phyloP scores from a whole-genome alignment of 2,888 invertebrate species.

The Folsomia candida region DNA sequence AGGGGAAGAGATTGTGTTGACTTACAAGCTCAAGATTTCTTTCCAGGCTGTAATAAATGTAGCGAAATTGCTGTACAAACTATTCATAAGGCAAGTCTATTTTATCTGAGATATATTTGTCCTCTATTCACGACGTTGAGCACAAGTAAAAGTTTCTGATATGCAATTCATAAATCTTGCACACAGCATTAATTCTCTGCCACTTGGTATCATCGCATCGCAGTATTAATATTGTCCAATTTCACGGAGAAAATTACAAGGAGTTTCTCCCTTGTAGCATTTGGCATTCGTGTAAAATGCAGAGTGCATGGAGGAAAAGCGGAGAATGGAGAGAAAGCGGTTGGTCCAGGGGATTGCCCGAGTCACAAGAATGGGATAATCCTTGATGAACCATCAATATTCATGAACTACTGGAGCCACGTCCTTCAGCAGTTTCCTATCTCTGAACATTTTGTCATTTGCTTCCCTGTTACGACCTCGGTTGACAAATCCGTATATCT shows the following conservation, averaged over 20 bases:
- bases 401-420: constrained; percentile 3
- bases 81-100: too few species aligned
- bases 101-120: too few species aligned
- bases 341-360: neutral
- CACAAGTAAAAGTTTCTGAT: neutral
- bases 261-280: too few species aligned
- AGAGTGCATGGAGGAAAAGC: too few species aligned
- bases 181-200: neutral
- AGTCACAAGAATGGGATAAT: neutral
- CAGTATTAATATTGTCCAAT: neutral
- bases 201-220: neutral
- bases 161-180: neutral
- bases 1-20: too few species aligned
- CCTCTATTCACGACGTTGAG: too few species aligned
- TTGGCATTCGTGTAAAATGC: too few species aligned
- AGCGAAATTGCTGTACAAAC: too few species aligned
- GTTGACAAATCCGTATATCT: neutral
- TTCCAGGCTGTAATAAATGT: too few species aligned
- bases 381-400: constrained; percentile 7
- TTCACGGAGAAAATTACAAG: neutral
- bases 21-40: too few species aligned
- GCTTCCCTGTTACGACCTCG: neutral
- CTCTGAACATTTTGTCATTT: neutral
- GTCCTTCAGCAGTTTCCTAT: neutral
- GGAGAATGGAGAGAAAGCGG: neutral